Percentiles rank a stretch among this genome's conserved stretches.
phyloP scores from a whole-genome alignment of 64 coral and sea anemone species.

The Hydrozoanthus tunicans region DNA sequence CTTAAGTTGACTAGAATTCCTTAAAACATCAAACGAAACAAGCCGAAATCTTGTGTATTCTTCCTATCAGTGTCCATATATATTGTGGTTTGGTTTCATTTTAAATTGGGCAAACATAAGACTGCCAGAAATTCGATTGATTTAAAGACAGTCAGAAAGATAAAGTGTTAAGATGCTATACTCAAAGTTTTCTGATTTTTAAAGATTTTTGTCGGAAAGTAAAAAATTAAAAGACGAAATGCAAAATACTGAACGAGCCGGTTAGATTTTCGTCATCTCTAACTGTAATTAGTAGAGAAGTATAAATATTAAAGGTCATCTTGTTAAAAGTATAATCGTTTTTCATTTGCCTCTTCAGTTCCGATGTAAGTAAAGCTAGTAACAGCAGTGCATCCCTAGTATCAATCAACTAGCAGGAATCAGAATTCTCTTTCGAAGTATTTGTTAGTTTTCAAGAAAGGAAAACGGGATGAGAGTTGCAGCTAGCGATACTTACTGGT shows the following conservation, averaged over 20 bases:
- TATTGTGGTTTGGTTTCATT: no score
- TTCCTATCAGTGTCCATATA: no score
- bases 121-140: no score
- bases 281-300: slow-evolving; percentile 10
- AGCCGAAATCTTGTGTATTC: no score
- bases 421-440: neutral
- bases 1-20: no score
- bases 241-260: neutral
- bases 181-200: neutral
- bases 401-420: no score
- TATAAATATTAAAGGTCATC: neutral
- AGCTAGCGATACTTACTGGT: slow-evolving; percentile 11
- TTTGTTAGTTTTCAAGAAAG: neutral
- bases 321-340: neutral
- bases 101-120: no score
- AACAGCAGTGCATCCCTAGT: neutral
- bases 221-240: slow-evolving; percentile 1
- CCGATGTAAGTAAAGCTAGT: neutral
- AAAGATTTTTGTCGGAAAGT: neutral
- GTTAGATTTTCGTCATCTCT: neutral
- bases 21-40: no score
- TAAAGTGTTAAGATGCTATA: no score
- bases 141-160: no score
- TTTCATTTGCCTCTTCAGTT: neutral
- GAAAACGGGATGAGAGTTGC: neutral